Conservation (phyloP, 2,113 vertebrate genomes). For the Tachysurus fulvidraco region DNA sequence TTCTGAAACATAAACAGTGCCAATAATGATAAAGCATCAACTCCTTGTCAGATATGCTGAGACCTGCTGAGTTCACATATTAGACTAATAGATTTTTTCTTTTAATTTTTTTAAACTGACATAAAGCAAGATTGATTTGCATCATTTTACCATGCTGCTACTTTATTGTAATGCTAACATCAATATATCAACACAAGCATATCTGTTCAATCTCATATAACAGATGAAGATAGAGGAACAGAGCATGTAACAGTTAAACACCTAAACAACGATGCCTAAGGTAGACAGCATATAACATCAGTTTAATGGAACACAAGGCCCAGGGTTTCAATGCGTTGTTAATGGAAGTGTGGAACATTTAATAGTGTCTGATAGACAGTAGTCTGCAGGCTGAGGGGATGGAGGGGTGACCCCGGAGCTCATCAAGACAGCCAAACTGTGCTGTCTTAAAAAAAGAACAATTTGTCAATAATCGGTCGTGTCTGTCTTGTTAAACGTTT, state of each 20-base stretch:
- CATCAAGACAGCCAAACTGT: constrained; percentile 56
- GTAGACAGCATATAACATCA: constrained; percentile 72
- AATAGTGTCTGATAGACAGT: constrained; percentile 77
- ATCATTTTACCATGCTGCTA: not conserved
- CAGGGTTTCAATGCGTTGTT: constrained; percentile 63
- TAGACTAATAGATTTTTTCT: constrained; percentile 38
- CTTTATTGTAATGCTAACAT: not conserved
- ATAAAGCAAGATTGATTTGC: not conserved
- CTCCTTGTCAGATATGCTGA: constrained; percentile 47
- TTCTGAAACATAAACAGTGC: constrained; percentile 52
- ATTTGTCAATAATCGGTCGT: constrained; percentile 82
- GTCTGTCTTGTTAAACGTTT: constrained; percentile 73
- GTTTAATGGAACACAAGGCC: constrained; percentile 66
- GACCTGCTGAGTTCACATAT: constrained; percentile 45
- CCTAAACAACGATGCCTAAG: constrained; percentile 67
- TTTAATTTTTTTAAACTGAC: not conserved
- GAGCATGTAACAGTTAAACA: constrained; percentile 29
- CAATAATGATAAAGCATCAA: constrained; percentile 63
- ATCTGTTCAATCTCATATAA: constrained; percentile 16
- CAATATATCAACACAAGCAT: not conserved
- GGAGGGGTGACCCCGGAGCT: constrained; percentile 40
- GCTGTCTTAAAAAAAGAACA: constrained; percentile 65
- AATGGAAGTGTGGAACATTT: constrained; percentile 70
- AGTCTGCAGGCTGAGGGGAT: constrained; percentile 65
- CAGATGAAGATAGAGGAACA: constrained; percentile 34